Evolutionary conservation across 2,113 vertebrate genomes (phyloP), one percentile per base, ranked within the genome.

Genomic region (Rhinoptilus africanus): DNA sequence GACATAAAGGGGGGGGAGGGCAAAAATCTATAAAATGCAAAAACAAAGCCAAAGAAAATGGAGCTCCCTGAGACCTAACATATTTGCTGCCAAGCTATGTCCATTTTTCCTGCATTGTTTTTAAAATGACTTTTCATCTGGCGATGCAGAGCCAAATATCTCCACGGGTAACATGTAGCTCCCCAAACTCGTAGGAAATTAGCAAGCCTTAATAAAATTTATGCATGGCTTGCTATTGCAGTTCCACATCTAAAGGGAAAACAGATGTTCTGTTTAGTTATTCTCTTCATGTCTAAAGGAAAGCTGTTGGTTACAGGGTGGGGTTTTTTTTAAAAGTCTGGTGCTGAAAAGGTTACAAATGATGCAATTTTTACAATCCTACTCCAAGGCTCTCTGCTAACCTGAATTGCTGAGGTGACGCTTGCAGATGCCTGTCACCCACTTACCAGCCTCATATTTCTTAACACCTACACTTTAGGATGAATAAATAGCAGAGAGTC

Each of bases 241-340:
- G 84, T 68, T 93, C 62, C 82, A 82, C 83, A 94, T 95, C 92
- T 95, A 86, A 96, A 91, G 95, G 95, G 95, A 96, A 96, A 97
- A 96, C 97, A 97, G 97, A 97, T 96, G 95, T 96, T 97, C 87
- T 72, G 73, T 96, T 96, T 83, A 96, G 95, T 94, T 94, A 96
- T 96, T 94, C 79, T 92, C 94, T 88, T 91, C 92, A 54, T 93
- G 88, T 97, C 88, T 56, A 11, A 79, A 71, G n/a, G 34, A 95
- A 94, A 90, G 69, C 92, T 95, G 79, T 83, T 93, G 79, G 82
- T 94, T 95, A 91, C 92, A 92, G 91, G 39, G 16, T 27, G 10
- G 34, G 56, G 34, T 30, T 23, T 51, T 54, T 84, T 68, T 51
- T 4, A 27, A 64, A 79, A 83, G 9, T 14, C 84, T 95, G 73